phyloP scores from a whole-genome alignment of 2,888 invertebrate species.

The Bugulina stolonifera region DNA sequence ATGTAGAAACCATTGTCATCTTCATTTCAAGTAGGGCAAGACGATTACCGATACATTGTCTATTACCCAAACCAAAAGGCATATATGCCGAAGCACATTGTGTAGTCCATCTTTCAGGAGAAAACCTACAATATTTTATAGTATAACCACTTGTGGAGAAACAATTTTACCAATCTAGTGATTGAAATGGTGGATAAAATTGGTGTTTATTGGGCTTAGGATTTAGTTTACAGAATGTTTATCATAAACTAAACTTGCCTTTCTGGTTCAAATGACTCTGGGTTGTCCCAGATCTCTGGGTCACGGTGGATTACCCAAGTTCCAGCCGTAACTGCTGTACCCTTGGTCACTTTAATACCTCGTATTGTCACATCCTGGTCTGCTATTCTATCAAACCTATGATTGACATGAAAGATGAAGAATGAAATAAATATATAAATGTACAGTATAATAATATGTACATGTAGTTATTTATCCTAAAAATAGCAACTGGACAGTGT shows the following conservation, averaged over 20 bases:
- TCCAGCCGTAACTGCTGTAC: not conserved
- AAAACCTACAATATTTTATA: constrained; percentile 13
- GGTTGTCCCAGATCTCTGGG: constrained; percentile 10
- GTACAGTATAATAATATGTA: too few species aligned
- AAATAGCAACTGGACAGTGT: too few species aligned
- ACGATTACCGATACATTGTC: constrained; percentile 14
- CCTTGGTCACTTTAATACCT: not conserved
- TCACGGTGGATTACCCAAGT: constrained; percentile 11
- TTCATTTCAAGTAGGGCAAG: constrained; percentile 17
- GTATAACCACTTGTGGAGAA: not conserved
- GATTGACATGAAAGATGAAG: too few species aligned
- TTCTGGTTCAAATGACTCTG: not conserved
- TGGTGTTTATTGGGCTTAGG: not conserved
- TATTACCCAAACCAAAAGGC: constrained; percentile 19
- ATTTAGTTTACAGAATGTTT: not conserved
- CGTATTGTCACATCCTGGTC: not conserved
- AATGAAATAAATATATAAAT: too few species aligned
- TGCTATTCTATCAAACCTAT: constrained; percentile 19
- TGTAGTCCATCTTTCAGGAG: not conserved
- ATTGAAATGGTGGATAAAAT: not conserved
- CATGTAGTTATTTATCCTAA: too few species aligned
- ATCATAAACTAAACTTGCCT: not conserved
- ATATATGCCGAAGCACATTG: not conserved
- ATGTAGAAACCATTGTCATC: constrained; percentile 18
- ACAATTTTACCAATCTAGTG: not conserved